Evolutionary conservation across 2,113 vertebrate genomes (phyloP).

Genomic region (Gnathonemus longibarbis): DNA sequence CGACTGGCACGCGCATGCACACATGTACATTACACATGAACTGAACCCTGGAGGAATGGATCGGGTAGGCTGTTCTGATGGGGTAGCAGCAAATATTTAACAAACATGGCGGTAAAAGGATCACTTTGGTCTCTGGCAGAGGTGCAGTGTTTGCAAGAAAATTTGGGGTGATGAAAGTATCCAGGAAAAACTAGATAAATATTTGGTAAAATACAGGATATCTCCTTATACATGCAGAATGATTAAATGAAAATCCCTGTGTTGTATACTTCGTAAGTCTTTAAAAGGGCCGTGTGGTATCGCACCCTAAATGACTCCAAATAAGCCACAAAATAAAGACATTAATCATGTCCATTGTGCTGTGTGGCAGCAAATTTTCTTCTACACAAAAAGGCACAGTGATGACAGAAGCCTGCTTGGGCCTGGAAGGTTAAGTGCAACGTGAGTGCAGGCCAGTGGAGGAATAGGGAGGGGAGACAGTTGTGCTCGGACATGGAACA

Average conservation of each 20-base stretch:
- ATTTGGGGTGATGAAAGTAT: neutral
- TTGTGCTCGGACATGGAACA: neutral
- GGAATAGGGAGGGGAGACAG: neutral
- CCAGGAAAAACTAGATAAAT: neutral
- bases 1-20: neutral
- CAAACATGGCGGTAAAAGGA: neutral
- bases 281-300: neutral
- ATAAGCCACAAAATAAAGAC: too few relatives aligned
- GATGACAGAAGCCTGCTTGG: neutral
- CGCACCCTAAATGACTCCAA: neutral
- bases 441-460: neutral
- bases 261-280: neutral
- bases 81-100: neutral
- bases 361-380: neutral
- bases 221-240: neutral
- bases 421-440: neutral
- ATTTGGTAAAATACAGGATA: neutral
- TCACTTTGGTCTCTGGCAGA: neutral
- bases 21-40: neutral
- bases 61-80: neutral
- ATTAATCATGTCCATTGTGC: neutral
- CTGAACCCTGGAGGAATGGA: neutral
- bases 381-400: neutral
- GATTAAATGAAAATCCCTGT: neutral
- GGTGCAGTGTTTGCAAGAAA: neutral